Conservation (phyloP, 1,140 invertebrate species). For the Neomicropteryx cornuta region DNA sequence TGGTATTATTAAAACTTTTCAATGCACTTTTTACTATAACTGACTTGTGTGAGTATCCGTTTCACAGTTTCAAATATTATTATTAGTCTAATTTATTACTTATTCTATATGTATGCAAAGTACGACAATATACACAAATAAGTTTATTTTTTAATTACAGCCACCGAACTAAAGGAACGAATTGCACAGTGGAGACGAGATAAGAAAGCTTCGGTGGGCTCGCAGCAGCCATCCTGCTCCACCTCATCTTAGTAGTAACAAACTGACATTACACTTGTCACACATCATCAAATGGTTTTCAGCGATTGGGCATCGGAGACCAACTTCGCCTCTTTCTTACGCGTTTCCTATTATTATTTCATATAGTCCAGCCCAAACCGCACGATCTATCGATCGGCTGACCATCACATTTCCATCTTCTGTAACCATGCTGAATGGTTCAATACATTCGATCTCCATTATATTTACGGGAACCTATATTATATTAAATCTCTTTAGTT, state of each 20-base stretch:
- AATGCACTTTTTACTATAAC: too few relatives aligned
- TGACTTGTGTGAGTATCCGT: too few relatives aligned
- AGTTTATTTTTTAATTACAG: constrained; percentile 35
- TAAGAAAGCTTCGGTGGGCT: constrained; percentile 40
- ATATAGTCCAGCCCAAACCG: constrained; percentile 11
- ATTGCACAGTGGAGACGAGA: constrained; percentile 70
- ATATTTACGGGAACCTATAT: too few relatives aligned
- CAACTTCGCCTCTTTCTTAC: too few relatives aligned
- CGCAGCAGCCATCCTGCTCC: constrained; percentile 25
- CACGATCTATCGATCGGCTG: constrained; percentile 1
- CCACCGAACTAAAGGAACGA: constrained; percentile 62
- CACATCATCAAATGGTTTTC: constrained; percentile 27
- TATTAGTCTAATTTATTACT: constrained; percentile 6
- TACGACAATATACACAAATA: constrained; percentile 3
- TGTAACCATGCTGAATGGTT: too few relatives aligned
- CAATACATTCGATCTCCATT: too few relatives aligned
- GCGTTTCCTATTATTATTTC: constrained; percentile 22
- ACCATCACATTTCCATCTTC: constrained; percentile 1
- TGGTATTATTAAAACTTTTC: too few relatives aligned
- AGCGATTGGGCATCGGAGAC: constrained; percentile 28
- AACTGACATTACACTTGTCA: constrained; percentile 24
- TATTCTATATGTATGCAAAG: constrained; percentile 6
- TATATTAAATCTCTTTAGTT: too few relatives aligned
- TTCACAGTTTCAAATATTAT: too few relatives aligned
- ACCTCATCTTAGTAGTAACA: constrained; percentile 33